Conservation (phyloP, 2,113 vertebrate genomes). For the Puntigrus tetrazona region DNA sequence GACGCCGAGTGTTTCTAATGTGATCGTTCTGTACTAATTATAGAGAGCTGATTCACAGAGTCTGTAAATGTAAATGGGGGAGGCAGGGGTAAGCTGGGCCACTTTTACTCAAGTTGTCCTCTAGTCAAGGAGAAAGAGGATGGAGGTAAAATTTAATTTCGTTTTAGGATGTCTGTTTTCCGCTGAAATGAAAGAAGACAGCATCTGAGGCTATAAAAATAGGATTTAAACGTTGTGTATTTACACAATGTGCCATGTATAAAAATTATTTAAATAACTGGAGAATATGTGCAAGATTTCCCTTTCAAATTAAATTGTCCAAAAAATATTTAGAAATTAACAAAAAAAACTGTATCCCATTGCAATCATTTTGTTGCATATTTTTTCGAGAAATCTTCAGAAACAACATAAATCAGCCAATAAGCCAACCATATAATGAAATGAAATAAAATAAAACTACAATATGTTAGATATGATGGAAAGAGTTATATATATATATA, state of each 20-base stretch:
- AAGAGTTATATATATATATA: neutral
- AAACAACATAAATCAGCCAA: neutral
- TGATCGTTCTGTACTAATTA: constrained; percentile 33
- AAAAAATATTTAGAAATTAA: too few species aligned
- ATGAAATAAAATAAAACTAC: neutral
- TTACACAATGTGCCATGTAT: neutral
- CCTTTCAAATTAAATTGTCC: too few species aligned
- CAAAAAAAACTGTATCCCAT: neutral
- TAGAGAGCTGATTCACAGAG: neutral
- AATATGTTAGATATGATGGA: neutral
- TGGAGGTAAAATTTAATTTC: neutral
- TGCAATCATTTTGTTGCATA: neutral
- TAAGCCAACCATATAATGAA: neutral
- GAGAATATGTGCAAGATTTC: neutral
- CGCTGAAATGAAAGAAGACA: neutral
- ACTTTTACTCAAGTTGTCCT: neutral
- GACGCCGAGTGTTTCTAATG: constrained; percentile 2
- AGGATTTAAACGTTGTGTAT: neutral
- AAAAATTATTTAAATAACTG: neutral
- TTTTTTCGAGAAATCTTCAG: neutral
- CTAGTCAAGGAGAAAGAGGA: constrained; percentile 9
- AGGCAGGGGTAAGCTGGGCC: neutral
- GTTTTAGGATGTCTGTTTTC: neutral
- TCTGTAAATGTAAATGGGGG: neutral
- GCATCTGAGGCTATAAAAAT: neutral